Conservation (phyloP, 2,113 vertebrate species). For the Empidonax traillii region DNA sequence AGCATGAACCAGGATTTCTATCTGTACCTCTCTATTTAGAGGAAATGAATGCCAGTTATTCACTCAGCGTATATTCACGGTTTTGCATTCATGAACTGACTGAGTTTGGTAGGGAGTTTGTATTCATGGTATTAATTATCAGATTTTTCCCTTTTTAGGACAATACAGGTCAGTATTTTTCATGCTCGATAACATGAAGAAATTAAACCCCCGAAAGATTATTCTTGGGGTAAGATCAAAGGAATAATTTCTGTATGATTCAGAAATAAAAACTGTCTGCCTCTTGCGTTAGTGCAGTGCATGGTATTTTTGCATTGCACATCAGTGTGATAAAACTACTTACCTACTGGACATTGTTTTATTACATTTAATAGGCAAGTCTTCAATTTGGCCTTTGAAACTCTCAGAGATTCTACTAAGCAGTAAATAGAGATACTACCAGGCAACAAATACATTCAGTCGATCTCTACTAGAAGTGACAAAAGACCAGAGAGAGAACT, state of each 20-base stretch:
- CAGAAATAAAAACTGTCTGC: background rate
- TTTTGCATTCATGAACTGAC: constrained; percentile 3
- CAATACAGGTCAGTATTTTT: background rate
- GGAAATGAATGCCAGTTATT: constrained; percentile 60
- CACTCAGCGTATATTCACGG: constrained; percentile 2
- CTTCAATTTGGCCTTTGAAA: background rate
- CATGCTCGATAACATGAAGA: background rate
- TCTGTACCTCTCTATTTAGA: constrained; percentile 55
- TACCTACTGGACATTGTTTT: background rate
- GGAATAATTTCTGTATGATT: background rate
- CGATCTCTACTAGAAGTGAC: background rate
- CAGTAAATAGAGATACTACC: background rate
- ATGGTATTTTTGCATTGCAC: background rate
- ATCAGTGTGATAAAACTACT: background rate
- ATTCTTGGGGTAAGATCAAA: background rate
- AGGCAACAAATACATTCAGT: background rate
- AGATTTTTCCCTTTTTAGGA: constrained; percentile 10
- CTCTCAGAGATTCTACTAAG: background rate
- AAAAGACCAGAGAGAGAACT: background rate
- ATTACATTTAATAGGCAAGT: background rate
- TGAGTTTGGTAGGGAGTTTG: background rate
- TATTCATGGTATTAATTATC: constrained; percentile 16
- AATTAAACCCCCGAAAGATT: background rate
- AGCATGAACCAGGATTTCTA: constrained; percentile 17
- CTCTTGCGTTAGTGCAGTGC: background rate